Percentiles rank a stretch among this genome's conserved stretches.
Evolutionary conservation across 2,888 invertebrate species (phyloP).

Genomic region (Altica lythri): DNA sequence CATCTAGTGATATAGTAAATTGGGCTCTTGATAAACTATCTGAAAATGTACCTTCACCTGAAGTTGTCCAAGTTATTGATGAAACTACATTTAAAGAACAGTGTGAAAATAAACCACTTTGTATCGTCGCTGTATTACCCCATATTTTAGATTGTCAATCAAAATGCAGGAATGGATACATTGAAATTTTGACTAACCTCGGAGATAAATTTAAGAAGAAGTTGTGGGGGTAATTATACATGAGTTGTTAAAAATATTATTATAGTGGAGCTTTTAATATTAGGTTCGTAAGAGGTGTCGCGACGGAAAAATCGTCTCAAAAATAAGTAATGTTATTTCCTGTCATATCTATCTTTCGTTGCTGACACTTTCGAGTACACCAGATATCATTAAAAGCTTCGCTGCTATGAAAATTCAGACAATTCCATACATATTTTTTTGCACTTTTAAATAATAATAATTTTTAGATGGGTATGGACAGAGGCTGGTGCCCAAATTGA

Average conservation of each 20-base stretch:
- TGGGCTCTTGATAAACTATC: slow-evolving; percentile 87
- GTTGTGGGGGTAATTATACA: slow-evolving; percentile 79
- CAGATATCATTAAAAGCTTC: no score
- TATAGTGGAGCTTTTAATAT: neutral
- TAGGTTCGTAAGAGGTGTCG: no score
- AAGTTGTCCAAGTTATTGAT: slow-evolving; percentile 67
- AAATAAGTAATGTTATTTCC: neutral
- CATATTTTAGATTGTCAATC: slow-evolving; percentile 96
- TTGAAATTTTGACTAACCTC: slow-evolving; percentile 71
- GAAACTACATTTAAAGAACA: slow-evolving; percentile 69
- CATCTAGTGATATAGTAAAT: slow-evolving; percentile 83
- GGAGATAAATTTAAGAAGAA: slow-evolving; percentile 94
- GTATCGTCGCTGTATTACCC: slow-evolving; percentile 90
- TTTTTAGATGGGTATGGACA: slow-evolving; percentile 83
- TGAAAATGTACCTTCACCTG: slow-evolving; percentile 89
- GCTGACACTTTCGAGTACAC: no score
- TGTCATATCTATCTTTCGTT: neutral
- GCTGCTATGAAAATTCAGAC: no score
- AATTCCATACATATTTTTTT: neutral
- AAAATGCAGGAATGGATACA: slow-evolving; percentile 86
- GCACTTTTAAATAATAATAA: neutral
- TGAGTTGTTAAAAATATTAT: no score
- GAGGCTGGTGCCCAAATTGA: slow-evolving; percentile 86
- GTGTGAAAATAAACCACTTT: slow-evolving; percentile 87
- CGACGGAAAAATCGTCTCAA: no score